These are phyloP conservation scores for Erethizon dorsatum DNA, from an alignment of 2,797 vertebrate species.

Conservation along the genomic window DNA sequence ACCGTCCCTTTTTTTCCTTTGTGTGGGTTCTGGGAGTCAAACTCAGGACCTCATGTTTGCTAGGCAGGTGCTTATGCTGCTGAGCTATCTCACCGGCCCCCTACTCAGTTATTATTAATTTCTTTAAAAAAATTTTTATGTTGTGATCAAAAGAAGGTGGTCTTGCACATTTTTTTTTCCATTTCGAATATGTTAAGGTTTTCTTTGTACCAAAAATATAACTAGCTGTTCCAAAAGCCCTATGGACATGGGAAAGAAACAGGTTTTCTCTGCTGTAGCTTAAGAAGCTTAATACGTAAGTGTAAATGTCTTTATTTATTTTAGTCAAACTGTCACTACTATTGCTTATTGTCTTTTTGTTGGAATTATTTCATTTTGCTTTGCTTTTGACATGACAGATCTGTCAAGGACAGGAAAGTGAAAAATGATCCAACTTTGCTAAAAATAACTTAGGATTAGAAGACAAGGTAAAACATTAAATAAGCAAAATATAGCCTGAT, in stretches of 20 bases:
- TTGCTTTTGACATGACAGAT: background rate
- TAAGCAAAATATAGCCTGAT: background rate
- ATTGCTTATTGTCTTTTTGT: background rate
- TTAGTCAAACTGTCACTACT: background rate
- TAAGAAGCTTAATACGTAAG: conserved; percentile 24
- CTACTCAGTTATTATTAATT: too few species aligned
- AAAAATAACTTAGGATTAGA: background rate
- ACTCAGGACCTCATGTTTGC: too few species aligned
- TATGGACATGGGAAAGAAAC: background rate
- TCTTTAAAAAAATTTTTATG: background rate
- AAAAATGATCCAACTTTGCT: conserved; percentile 12
- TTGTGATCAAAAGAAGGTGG: background rate
- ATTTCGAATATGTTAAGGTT: conserved; percentile 44
- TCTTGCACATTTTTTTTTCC: background rate
- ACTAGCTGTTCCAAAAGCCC: background rate
- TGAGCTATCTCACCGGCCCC: too few species aligned
- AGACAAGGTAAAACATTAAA: conserved; percentile 37
- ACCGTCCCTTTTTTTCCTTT: too few species aligned
- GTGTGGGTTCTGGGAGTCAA: too few species aligned
- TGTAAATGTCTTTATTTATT: conserved; percentile 26
- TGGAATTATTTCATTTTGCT: background rate
- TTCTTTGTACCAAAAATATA: conserved; percentile 26
- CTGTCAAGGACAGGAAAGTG: background rate
- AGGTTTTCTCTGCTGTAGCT: background rate
- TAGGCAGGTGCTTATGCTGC: too few species aligned